Base-by-base conservation (phyloP, 2,888 invertebrate genomes). In the Drosophila subsilvestris region DNA sequence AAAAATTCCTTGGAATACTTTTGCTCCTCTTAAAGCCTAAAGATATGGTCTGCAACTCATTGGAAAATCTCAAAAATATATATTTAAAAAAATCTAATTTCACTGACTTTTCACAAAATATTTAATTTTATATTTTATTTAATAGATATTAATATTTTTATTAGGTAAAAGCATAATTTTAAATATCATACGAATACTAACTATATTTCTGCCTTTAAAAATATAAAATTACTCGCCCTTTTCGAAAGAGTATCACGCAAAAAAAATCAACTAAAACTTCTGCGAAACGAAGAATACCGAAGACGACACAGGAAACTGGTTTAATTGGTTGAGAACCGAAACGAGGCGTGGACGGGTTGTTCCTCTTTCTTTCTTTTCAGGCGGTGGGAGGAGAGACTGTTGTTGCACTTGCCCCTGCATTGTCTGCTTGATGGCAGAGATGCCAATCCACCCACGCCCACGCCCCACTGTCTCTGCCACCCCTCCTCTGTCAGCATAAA, bases 251-350 rank as follows among this genome's bases (percentile, higher is more conserved):
- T 18, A 48, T 32, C 18, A 1, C 1, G 1, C 18, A 18, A 12
- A 12, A 29, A 27, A 42, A 12, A 22, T 20, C 29, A 53, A 54
- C 57, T 63, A 55, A 66, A 68, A 68, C 54, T 82, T 78, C 74
- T 68, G 78, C 62, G 70, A 78, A 78, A 58, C 65, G 61, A 27
- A 27, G 29, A 37, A 37, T 14, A 37, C 37, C 37, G 14, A 37
- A 54, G 58, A 45, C 53, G 59, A 59, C 59, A 83, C 81, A 84
- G 81, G 79, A 82, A 82, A 84, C 81, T 84, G 75, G 81, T 84
- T 81, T 83, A 85, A 83, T 83, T 83, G 86, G 80, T 74, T 80
- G 80, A 66, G 73, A 81, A 77, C 57, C 57, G 44, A 45, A 60
- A 56, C 68, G 70, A 18, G 62, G 53, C 50, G 58, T 42, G 67